Conservation (phyloP, 2,797 vertebrate genomes). For the Notamacropus eugenii region DNA sequence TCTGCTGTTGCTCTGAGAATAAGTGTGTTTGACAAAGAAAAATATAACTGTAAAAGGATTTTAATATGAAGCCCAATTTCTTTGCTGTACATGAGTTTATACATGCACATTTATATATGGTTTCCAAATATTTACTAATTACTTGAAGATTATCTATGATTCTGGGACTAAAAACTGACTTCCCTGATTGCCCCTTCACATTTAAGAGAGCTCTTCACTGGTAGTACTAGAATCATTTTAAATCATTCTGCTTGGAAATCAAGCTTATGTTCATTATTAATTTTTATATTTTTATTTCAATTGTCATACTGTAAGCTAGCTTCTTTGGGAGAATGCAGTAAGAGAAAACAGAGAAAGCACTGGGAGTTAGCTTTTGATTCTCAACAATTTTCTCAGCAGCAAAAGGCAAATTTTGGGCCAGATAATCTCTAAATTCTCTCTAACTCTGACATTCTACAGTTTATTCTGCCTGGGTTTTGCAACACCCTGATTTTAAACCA, state of each 20-base stretch:
- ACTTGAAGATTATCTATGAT: constrained; percentile 34
- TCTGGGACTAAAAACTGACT: neutral
- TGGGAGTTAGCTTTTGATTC: neutral
- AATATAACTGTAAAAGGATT: constrained; percentile 45
- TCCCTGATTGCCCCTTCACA: constrained; percentile 8
- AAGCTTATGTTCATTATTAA: neutral
- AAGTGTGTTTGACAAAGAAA: constrained; percentile 42
- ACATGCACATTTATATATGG: constrained; percentile 1
- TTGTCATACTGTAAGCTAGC: neutral
- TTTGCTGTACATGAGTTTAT: constrained; percentile 3
- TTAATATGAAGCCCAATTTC: constrained; percentile 60
- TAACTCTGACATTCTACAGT: neutral
- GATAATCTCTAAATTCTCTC: neutral
- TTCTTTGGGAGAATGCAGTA: neutral
- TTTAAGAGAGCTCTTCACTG: constrained; percentile 19
- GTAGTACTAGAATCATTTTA: constrained; percentile 22
- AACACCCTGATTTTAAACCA: neutral
- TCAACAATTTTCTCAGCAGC: neutral
- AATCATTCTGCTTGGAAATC: constrained; percentile 28
- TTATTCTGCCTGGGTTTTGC: neutral
- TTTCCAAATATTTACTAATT: constrained; percentile 55
- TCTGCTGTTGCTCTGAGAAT: constrained; percentile 68
- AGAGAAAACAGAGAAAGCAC: neutral
- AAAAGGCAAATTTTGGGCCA: neutral
- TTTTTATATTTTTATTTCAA: constrained; percentile 25